Evolutionary conservation across 2,888 invertebrate genomes (phyloP), one percentile per base, ranked within the genome.

Genomic region (Acanthoscelides obtectus): DNA sequence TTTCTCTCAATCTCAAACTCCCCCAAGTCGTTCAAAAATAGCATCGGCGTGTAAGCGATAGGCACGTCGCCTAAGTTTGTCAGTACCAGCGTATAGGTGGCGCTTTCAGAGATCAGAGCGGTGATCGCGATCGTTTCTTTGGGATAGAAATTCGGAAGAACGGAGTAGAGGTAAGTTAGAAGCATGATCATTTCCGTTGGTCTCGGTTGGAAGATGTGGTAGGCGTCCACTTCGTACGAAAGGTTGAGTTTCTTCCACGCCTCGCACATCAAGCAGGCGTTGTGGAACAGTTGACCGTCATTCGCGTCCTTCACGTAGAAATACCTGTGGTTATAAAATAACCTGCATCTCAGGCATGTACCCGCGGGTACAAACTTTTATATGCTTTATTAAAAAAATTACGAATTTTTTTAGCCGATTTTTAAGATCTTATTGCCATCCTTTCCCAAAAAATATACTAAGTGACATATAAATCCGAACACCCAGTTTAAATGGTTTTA

Each of bases 151-250:
- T 87, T 87, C 1, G 90, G 90, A 63, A 91, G 80, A 5, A 86
- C 84, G 5, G 88, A 85, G 77, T 88, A 90, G 22, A 92, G 83
- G 72, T 85, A 85, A 3, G 77, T 83, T 0, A 88, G 86, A 67
- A 90, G 81, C 84, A 91, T 88, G 87, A 90, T 89, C 76, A 89
- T 88, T 65, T 91, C 81, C 22, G 89, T 80, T 74, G 85, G 85
- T 81, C 88, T 89, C 0, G 89, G 88, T 22, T 86, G 70, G 0
- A 88, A 80, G 71, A 91, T 87, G 73, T 89, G 88, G 69, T 81
- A 82, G 20, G 89, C 88, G 20, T 79, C 82, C 67, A 91, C 77
- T 3, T 88, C 86, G 78, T 89, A 90, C 75, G 89, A 88, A 2
- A 90, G 82, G 68, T 87, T 86, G 64, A 91, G 82, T 71, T 83